Percentiles rank a stretch among this genome's conserved stretches.
phyloP scores from a whole-genome alignment of 2,797 vertebrate species.

The Antrozous pallidus region DNA sequence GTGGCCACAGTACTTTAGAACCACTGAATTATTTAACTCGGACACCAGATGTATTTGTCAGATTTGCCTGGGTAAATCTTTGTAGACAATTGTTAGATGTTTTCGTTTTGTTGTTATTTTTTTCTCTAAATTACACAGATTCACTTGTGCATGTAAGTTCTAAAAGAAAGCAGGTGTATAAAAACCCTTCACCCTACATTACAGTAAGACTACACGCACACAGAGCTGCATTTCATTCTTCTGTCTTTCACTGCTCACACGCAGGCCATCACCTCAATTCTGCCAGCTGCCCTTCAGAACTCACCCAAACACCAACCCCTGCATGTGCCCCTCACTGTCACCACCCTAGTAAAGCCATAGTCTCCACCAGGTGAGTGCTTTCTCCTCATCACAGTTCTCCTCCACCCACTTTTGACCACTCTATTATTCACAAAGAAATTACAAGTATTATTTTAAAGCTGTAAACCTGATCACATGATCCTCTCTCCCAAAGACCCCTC shows the following conservation, averaged over 20 bases:
- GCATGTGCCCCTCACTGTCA: accelerated
- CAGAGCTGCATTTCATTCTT: too few species aligned
- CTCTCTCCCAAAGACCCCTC: too few species aligned
- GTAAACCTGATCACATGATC: too few species aligned
- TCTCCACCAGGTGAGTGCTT: background rate
- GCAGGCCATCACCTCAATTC: background rate
- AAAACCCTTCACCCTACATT: background rate
- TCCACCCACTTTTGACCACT: background rate
- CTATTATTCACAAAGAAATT: background rate
- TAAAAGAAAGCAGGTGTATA: background rate
- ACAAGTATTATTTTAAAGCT: background rate
- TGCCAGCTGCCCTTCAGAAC: background rate
- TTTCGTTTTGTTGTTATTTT: background rate
- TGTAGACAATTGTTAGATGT: background rate
- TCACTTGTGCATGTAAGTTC: background rate
- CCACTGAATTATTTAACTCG: background rate
- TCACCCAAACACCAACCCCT: accelerated
- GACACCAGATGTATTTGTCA: background rate
- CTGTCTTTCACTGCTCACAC: background rate
- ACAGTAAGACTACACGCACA: background rate
- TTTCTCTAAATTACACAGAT: background rate
- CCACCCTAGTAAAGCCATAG: background rate
- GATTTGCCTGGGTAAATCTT: background rate
- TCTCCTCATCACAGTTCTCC: background rate
- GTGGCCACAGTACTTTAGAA: background rate